phyloP scores from a whole-genome alignment of 2,113 vertebrate genomes.

The Tringa solitaria region DNA sequence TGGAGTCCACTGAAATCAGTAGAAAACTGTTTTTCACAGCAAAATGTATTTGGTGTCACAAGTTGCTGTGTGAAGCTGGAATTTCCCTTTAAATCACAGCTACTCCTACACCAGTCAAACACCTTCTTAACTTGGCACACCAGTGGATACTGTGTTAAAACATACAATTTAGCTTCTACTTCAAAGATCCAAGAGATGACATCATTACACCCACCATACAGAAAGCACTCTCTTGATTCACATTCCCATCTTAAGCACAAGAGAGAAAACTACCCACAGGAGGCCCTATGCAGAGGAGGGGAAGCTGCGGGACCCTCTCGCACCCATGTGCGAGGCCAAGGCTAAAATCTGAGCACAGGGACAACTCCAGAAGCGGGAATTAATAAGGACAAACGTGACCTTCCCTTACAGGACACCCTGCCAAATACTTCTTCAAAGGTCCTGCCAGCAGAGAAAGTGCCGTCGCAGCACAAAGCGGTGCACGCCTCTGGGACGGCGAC shows the following conservation, averaged over 20 bases:
- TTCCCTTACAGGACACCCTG: no score
- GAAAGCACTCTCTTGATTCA: neutral
- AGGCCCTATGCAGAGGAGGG: neutral
- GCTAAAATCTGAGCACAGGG: neutral
- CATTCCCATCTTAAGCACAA: neutral
- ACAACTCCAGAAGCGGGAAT: rapidly evolving
- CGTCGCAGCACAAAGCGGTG: neutral
- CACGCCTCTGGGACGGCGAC: rapidly evolving
- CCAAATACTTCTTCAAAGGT: neutral
- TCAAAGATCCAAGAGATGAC: neutral
- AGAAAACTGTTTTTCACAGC: neutral
- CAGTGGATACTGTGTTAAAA: neutral
- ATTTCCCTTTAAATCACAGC: neutral
- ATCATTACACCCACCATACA: rapidly evolving
- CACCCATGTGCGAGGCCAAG: rapidly evolving
- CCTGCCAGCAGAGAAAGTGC: neutral
- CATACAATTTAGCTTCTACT: neutral
- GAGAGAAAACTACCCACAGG: neutral
- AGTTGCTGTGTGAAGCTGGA: neutral
- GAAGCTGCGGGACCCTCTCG: rapidly evolving
- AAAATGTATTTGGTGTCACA: neutral
- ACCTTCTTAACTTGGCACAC: neutral
- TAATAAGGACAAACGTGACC: neutral
- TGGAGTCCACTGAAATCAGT: neutral
- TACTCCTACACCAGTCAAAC: rapidly evolving